These are phyloP conservation scores for Rhabdomys pumilio DNA, from an alignment of 2,797 vertebrate genomes.

Conservation along the genomic window DNA sequence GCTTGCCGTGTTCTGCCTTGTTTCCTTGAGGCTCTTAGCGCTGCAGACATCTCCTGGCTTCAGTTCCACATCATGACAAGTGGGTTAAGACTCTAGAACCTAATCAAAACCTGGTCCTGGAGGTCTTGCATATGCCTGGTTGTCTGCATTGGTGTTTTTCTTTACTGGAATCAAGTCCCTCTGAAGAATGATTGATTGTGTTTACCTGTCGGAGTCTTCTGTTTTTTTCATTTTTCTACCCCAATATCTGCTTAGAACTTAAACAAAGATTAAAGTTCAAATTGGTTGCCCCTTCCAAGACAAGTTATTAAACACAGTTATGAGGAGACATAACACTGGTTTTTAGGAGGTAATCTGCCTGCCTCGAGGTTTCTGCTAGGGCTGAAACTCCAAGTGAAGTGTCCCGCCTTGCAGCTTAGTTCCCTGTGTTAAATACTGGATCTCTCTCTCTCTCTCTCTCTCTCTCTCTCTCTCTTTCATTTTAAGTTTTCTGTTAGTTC, in stretches of 20 bases:
- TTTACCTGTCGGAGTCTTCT: conserved; percentile 79
- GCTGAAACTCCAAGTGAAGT: not conserved
- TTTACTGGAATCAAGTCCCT: conserved; percentile 76
- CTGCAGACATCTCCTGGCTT: conserved; percentile 90
- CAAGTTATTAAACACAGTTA: conserved; percentile 79
- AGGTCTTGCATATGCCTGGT: conserved; percentile 75
- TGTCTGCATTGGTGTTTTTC: conserved; percentile 26
- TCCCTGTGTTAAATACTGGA: conserved; percentile 58
- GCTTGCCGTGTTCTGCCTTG: conserved; percentile 90
- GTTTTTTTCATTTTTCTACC: conserved; percentile 9
- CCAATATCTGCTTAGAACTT: conserved; percentile 59
- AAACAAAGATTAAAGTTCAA: conserved; percentile 59
- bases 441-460: too few species aligned
- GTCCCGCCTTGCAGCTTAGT: not conserved
- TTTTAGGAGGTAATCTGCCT: not conserved
- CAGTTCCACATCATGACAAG: conserved; percentile 88
- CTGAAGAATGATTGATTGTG: conserved; percentile 81
- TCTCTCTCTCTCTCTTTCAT: too few species aligned
- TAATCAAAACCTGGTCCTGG: conserved; percentile 77
- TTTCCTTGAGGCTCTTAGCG: conserved; percentile 90
- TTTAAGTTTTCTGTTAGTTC: conserved; percentile 68
- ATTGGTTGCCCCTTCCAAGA: conserved; percentile 71
- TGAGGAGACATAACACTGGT: conserved; percentile 11
- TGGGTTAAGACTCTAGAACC: conserved; percentile 88
- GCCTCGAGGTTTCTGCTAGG: not conserved